Percentiles rank a stretch among this genome's conserved stretches.
phyloP scores from a whole-genome alignment of 64 coral and sea anemone genomes.

The Stichodactyla mertensii region DNA sequence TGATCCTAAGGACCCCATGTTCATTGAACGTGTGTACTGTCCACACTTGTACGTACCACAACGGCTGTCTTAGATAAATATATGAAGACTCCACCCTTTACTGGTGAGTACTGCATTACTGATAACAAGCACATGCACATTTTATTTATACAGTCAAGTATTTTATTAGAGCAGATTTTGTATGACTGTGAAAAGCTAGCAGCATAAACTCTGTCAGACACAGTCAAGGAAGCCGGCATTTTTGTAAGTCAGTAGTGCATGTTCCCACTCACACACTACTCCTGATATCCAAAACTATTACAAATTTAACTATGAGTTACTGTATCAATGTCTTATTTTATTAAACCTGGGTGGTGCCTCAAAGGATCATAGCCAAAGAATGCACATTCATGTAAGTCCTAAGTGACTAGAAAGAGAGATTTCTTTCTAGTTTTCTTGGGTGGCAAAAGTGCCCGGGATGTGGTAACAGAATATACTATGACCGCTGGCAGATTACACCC shows the following conservation, averaged over 20 bases:
- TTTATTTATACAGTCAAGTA: too few species aligned
- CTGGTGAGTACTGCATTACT: constrained; percentile 42
- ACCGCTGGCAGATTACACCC: constrained; percentile 86
- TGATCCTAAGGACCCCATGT: constrained; percentile 48
- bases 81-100: constrained; percentile 98
- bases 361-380: too few species aligned
- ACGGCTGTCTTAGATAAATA: constrained; percentile 91
- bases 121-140: not conserved
- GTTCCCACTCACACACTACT: not conserved
- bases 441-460: constrained; percentile 91
- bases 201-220: too few species aligned
- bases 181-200: too few species aligned
- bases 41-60: constrained; percentile 82
- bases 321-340: too few species aligned
- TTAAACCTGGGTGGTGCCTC: too few species aligned
- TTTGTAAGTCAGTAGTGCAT: not conserved
- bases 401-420: too few species aligned
- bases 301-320: too few species aligned
- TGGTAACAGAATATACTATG: constrained; percentile 78
- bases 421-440: constrained; percentile 30
- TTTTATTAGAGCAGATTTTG: too few species aligned
- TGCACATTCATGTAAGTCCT: too few species aligned
- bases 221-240: too few species aligned
- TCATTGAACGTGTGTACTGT: constrained; percentile 90
- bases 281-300: too few species aligned